These are phyloP conservation scores for Drosophila erecta DNA, from an alignment of 1,140 invertebrate genomes.

Conservation along the genomic window DNA sequence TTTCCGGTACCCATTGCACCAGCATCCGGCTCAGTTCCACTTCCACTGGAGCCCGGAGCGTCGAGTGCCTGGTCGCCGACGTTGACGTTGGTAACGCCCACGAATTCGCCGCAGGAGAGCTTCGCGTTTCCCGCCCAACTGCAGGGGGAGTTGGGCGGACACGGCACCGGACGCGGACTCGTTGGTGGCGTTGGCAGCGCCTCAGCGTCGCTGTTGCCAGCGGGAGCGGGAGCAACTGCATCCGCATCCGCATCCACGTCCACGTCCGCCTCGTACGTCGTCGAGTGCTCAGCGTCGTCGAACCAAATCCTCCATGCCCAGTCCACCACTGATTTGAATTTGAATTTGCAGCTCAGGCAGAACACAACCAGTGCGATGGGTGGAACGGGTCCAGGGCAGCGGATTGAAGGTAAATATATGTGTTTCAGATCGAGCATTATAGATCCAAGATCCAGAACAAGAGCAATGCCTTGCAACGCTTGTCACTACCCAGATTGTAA, in stretches of 20 bases:
- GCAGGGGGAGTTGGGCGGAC: constrained; percentile 13
- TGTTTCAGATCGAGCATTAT: constrained; percentile 11
- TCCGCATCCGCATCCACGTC: too few species aligned
- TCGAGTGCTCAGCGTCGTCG: constrained; percentile 51
- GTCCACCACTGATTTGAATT: constrained; percentile 80
- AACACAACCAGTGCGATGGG: constrained; percentile 54
- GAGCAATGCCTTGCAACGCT: constrained; percentile 38
- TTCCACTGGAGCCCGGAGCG: constrained; percentile 8
- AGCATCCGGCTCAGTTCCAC: not conserved
- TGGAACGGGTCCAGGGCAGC: constrained; percentile 39
- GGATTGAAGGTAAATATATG: constrained; percentile 72
- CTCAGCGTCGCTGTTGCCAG: constrained; percentile 41
- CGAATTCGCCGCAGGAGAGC: constrained; percentile 73
- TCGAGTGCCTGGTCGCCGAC: constrained; percentile 61
- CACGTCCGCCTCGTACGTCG: constrained; percentile 47
- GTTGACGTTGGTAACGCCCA: constrained; percentile 78
- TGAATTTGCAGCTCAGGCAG: constrained; percentile 80
- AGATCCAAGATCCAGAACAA: constrained; percentile 11
- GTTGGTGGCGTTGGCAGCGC: constrained; percentile 65
- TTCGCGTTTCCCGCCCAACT: constrained; percentile 39
- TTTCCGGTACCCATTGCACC: constrained; percentile 12
- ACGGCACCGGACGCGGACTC: constrained; percentile 15
- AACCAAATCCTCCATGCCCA: constrained; percentile 67
- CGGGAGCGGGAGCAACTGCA: constrained; percentile 3
- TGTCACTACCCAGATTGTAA: constrained; percentile 14